Percentiles rank a stretch among this genome's conserved stretches.
Evolutionary conservation across 2,888 invertebrate genomes (phyloP).

Genomic region (Panopea generosa): DNA sequence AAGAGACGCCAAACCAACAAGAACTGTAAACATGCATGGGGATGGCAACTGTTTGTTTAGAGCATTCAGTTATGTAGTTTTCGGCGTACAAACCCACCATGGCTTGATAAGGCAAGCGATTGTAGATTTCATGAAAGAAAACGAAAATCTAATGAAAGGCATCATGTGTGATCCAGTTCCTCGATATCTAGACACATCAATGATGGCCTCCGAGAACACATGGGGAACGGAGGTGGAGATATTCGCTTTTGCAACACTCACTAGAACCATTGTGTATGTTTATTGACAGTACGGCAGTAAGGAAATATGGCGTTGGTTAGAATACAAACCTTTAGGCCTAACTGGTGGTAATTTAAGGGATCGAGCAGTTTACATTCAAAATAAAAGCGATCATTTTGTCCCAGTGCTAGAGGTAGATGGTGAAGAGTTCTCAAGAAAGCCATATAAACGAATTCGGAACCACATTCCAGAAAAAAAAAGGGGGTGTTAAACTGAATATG

Average conservation of each 20-base stretch:
- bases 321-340: too few relatives aligned
- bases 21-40: slow-evolving; percentile 10
- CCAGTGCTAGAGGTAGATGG: too few relatives aligned
- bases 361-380: too few relatives aligned
- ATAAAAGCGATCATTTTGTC: too few relatives aligned
- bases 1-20: slow-evolving; percentile 8
- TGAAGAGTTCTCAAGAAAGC: too few relatives aligned
- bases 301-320: slow-evolving; percentile 3
- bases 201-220: slow-evolving; percentile 15
- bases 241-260: slow-evolving; percentile 23
- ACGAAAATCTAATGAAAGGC: slow-evolving; percentile 19
- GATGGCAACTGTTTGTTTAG: slow-evolving; percentile 33
- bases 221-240: too few relatives aligned
- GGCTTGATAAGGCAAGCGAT: slow-evolving; percentile 12
- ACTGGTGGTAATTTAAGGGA: too few relatives aligned
- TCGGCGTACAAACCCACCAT: slow-evolving; percentile 21
- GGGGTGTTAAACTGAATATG: too few relatives aligned
- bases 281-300: slow-evolving; percentile 17
- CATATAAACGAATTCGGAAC: too few relatives aligned
- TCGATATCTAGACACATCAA: slow-evolving; percentile 18
- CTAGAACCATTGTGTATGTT: slow-evolving; percentile 14
- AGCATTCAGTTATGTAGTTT: too few relatives aligned
- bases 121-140: too few relatives aligned
- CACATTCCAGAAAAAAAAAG: too few relatives aligned
- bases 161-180: slow-evolving; percentile 4